Conservation (phyloP, 2,113 vertebrate species). For the Acinonyx jubatus region DNA sequence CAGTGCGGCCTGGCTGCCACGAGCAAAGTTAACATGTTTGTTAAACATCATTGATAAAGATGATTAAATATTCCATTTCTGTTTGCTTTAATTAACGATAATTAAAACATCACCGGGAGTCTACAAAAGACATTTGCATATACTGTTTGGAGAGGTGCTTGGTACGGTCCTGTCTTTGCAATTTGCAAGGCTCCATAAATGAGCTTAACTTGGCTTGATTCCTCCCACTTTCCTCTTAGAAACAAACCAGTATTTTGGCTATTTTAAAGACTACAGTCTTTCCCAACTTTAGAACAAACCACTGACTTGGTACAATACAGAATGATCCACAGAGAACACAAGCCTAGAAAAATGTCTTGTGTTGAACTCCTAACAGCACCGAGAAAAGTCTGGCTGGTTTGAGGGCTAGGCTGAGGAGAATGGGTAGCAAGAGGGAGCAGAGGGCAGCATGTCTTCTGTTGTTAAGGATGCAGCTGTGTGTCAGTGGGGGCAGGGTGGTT, state of each 20-base stretch:
- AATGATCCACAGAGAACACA: background rate
- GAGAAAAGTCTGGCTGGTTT: background rate
- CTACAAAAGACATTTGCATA: slow-evolving; percentile 47
- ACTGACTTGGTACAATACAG: background rate
- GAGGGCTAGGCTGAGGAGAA: background rate
- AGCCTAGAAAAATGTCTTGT: background rate
- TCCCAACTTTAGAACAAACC: slow-evolving; percentile 25
- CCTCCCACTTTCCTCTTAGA: background rate
- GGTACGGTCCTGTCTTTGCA: background rate
- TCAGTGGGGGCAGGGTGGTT: rapidly evolving
- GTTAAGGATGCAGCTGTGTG: background rate
- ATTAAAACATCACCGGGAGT: slow-evolving; percentile 49
- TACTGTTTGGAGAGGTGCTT: slow-evolving; percentile 19
- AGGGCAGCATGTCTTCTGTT: background rate
- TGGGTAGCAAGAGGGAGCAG: rapidly evolving
- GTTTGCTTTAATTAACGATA: slow-evolving; percentile 60
- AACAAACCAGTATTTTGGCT: background rate
- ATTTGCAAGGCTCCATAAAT: background rate
- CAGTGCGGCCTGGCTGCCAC: background rate
- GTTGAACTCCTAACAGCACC: background rate
- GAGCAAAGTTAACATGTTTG: slow-evolving; percentile 21
- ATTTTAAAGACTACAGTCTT: background rate
- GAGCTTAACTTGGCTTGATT: background rate
- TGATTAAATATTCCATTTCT: slow-evolving; percentile 55
- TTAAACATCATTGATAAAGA: slow-evolving; percentile 42